Base-by-base conservation (phyloP, 2,888 invertebrate genomes). In the Parthenolecanium corni region DNA sequence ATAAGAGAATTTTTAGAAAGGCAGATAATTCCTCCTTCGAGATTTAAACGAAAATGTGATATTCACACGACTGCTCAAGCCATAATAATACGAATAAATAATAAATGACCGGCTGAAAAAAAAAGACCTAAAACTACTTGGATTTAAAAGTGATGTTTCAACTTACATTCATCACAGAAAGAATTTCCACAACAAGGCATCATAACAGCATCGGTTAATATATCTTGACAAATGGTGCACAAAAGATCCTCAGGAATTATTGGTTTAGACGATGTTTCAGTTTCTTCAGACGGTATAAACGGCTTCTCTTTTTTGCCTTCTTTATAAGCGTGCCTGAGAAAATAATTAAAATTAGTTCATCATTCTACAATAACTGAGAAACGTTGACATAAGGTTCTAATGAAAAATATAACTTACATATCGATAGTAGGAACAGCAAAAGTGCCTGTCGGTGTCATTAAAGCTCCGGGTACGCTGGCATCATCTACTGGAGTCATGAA, bases 101-200 rank as follows among this genome's bases (percentile, higher is more conserved):
- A 31, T 31, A 6, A 31, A 9, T 31, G 4, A n/a, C n/a, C 9
- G 5, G 31, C 31, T 6, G 46, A 20, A 44, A 44, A 44, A 6
- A 20, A 3, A 20, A 2, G 9, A 2, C 6, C 20, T 14, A 44
- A 44, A 18, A 44, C 46, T 2, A 44, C 16, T 44, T 44, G 6
- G 20, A 20, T 14, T 24, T 4, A 24, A 18, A n/a, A 46, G 57
- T 52, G 31, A 49, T 12, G n/a, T n/a, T 20, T 38, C 20, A 47
- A 77, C 84, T 80, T 79, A 88, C 98, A 98, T 75, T 97, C 96
- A 75, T 97, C 96, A 75, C 98, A 98, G 76, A 93, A 98, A 11
- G 94, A 94, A 74, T 91, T 91, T 3, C 96, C 97, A 75, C 98
- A 98, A 73, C 97, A 98, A 0, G 94, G 93, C 73, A 95, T 93